Conservation (phyloP, 2,113 vertebrate species). For the Nesogale talazaci region DNA sequence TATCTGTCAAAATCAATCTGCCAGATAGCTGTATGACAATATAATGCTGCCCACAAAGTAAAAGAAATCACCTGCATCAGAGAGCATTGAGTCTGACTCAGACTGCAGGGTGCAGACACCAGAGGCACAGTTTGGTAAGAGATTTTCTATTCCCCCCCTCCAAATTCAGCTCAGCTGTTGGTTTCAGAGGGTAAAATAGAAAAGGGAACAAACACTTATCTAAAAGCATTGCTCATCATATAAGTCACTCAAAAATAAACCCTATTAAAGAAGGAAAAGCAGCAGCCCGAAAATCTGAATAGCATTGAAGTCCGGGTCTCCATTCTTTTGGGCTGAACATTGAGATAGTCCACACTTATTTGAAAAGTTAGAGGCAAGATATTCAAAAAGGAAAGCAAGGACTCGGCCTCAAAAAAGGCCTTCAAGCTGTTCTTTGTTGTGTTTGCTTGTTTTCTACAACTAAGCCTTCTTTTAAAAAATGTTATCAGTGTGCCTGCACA, state of each 20-base stretch:
- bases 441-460: not conserved
- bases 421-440: not conserved
- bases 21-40: not conserved
- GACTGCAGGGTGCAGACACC: not conserved
- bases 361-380: not conserved
- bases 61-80: not conserved
- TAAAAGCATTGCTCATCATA: conserved; percentile 8
- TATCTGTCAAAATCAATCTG: not conserved
- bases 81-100: not conserved
- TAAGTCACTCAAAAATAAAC: not conserved
- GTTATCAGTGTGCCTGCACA: not conserved
- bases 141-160: not conserved
- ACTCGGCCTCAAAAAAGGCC: not conserved
- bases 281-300: not conserved
- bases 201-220: not conserved
- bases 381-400: not conserved
- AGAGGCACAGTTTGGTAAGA: not conserved
- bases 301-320: not conserved
- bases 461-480: not conserved
- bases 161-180: not conserved
- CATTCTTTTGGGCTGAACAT: not conserved
- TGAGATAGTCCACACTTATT: not conserved
- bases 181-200: not conserved
- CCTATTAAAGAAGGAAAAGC: not conserved
- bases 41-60: not conserved